Base-by-base conservation (phyloP, 2,797 vertebrate species). In the Ceyx erithaca region DNA sequence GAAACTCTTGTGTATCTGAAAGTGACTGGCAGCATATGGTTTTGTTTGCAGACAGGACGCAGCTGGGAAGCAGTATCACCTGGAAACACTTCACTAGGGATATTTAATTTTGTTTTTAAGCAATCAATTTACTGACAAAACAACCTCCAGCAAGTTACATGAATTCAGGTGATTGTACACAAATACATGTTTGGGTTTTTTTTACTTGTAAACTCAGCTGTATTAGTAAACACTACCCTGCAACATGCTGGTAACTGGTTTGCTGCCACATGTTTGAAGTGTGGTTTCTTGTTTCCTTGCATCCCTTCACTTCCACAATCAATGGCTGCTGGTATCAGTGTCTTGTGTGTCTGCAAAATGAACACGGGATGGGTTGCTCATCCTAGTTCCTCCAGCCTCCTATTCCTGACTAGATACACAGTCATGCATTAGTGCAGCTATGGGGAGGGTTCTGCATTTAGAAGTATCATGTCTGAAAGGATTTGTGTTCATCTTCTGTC, bases 21-120 rank as follows among this genome's bases (percentile, higher is more conserved):
- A 37, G 15, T 82, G 82, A 81, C 57, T 79, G 79, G 76, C 71
- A 70, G 80, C 82, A 66, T 77, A 33, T 40, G 86, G 90, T 94
- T 97, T 94, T 70, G 43, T 94, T 96, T 96, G 94, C 80, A 92
- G 90, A 85, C 93, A 95, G 94, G 94, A 94, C 82, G 25, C 95
- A 96, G 95, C 95, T 97, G 96, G 95, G 8, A 46, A 88, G 80
- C 40, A 49, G 48, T 40, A 86, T 96, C 85, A 95, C 96, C 95
- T 95, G 89, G 68, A 94, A 90, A 80, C 59, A 71, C 78, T 82
- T 51, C 22, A 18, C 12, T 40, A 79, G 49, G 41, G 81, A 86
- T 68, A 3, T 28, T 13, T 87, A 5, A n/a, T 80, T 61, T 45
- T 51, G 26, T 84, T 72, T n/a, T 43, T 17, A 48, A 94, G 61